These are phyloP conservation scores for Chlorops oryzae DNA, from an alignment of 1,140 invertebrate species.

Conservation along the genomic window DNA sequence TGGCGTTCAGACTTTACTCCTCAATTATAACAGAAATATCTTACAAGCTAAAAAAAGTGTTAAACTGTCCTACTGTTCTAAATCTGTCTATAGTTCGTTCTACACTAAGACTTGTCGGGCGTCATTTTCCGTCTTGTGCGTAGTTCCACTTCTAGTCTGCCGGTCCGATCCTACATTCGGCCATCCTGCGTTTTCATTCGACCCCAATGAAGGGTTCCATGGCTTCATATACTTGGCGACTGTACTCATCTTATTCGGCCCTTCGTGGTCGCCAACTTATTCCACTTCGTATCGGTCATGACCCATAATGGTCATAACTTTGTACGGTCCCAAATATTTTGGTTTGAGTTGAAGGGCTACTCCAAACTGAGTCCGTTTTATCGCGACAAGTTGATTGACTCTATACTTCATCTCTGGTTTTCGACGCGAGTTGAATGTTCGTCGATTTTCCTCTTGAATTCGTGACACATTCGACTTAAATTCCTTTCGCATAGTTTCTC, in stretches of 20 bases:
- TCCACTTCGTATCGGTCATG: too few species aligned
- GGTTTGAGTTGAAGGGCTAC: neutral
- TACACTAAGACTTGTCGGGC: too few species aligned
- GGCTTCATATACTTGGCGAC: slow-evolving; percentile 35
- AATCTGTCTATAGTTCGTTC: too few species aligned
- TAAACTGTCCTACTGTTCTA: too few species aligned
- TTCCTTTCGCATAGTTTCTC: too few species aligned
- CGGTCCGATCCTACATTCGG: slow-evolving; percentile 14
- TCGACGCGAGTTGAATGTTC: neutral
- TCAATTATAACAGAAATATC: too few species aligned
- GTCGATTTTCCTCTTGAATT: neutral
- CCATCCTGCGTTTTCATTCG: slow-evolving; percentile 11
- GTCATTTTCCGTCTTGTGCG: too few species aligned
- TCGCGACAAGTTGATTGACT: neutral
- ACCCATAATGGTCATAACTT: too few species aligned
- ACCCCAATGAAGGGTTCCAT: slow-evolving; percentile 21
- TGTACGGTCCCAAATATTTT: too few species aligned
- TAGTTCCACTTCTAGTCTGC: too few species aligned
- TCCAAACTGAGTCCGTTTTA: neutral
- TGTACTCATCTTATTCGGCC: slow-evolving; percentile 23
- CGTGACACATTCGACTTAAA: neutral
- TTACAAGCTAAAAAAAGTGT: too few species aligned
- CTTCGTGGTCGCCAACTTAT: slow-evolving; percentile 24
- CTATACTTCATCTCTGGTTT: neutral
- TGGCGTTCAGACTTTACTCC: too few species aligned